phyloP scores from a whole-genome alignment of 2,113 vertebrate species.

The Corythaeola cristata region DNA sequence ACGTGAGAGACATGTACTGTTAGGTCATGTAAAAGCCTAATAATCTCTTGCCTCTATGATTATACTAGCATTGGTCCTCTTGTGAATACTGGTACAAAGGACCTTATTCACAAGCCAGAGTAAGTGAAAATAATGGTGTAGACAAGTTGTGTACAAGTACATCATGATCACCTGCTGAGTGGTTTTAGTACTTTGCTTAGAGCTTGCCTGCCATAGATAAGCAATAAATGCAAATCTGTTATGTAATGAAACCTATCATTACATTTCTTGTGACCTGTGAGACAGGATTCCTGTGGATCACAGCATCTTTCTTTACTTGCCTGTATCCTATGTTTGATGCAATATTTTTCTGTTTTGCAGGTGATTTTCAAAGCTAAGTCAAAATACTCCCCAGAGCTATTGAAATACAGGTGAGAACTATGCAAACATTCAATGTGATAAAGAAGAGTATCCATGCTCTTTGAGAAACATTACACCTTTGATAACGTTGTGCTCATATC shows the following conservation, averaged over 20 bases:
- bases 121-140: background rate
- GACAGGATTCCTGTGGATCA: background rate
- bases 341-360: conserved; percentile 72
- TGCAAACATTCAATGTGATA: background rate
- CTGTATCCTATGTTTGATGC: background rate
- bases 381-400: conserved; percentile 89
- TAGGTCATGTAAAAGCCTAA: background rate
- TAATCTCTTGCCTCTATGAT: background rate
- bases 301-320: background rate
- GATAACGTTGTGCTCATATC: background rate
- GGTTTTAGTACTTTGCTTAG: background rate
- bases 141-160: background rate
- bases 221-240: background rate
- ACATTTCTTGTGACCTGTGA: background rate
- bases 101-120: background rate
- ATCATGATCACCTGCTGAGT: background rate
- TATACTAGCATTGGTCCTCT: background rate
- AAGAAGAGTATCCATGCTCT: background rate
- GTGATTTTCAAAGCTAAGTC: conserved; percentile 96
- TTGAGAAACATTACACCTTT: background rate
- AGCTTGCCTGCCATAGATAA: background rate
- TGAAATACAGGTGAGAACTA: conserved; percentile 87
- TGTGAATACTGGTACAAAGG: background rate
- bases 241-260: background rate
- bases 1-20: background rate